Evolutionary conservation across 2,888 invertebrate genomes (phyloP).

Genomic region (Sphinx pinastri): DNA sequence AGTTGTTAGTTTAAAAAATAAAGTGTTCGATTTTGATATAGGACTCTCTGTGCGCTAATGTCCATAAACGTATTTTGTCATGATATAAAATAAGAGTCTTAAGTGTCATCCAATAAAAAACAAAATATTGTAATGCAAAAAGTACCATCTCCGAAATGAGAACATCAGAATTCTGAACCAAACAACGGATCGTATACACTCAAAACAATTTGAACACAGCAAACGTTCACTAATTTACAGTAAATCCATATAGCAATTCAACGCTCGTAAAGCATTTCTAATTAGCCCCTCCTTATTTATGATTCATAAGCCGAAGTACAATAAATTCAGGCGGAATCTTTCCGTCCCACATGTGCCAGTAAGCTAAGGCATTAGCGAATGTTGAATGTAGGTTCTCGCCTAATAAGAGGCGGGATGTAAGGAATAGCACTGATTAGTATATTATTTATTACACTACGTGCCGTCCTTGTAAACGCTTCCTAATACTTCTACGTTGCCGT

Average conservation of each 20-base stretch:
- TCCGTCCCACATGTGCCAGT: slow-evolving; percentile 81
- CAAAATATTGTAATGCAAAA: too few relatives aligned
- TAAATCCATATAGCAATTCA: slow-evolving; percentile 55
- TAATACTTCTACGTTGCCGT: slow-evolving; percentile 71
- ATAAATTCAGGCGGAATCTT: slow-evolving; percentile 81
- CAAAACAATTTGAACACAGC: slow-evolving; percentile 5
- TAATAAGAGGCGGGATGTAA: slow-evolving; percentile 83
- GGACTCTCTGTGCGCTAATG: too few relatives aligned
- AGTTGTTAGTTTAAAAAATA: too few relatives aligned
- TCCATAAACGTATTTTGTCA: too few relatives aligned
- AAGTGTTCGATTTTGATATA: too few relatives aligned
- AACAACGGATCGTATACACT: background rate
- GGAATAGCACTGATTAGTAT: slow-evolving; percentile 83
- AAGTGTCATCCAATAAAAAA: too few relatives aligned
- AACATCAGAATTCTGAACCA: too few relatives aligned
- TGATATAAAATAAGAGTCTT: too few relatives aligned
- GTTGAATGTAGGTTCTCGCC: slow-evolving; percentile 81
- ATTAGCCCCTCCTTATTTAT: slow-evolving; percentile 82
- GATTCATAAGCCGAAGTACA: slow-evolving; percentile 83
- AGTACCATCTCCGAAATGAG: too few relatives aligned
- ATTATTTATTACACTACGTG: slow-evolving; percentile 84
- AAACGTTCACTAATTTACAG: slow-evolving; percentile 18
- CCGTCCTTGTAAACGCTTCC: slow-evolving; percentile 81
- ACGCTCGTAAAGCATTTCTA: slow-evolving; percentile 70
- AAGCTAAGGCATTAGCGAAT: slow-evolving; percentile 80